These are phyloP conservation scores for Strigamia transsilvanica DNA, from an alignment of 2,888 invertebrate genomes.

Conservation along the genomic window DNA sequence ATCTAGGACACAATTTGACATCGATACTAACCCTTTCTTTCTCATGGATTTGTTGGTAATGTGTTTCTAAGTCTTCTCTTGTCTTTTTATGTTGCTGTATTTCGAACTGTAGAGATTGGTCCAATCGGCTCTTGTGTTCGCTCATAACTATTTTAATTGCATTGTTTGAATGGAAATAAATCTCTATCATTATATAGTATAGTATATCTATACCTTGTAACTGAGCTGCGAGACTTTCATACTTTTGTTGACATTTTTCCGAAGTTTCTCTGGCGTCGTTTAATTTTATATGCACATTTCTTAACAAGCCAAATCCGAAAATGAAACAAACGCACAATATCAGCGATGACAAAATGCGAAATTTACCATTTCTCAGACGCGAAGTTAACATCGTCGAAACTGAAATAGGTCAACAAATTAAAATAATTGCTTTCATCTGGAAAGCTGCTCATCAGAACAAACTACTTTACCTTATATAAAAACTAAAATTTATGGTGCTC, in stretches of 20 bases:
- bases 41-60: slow-evolving; percentile 24
- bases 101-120: slow-evolving; percentile 52
- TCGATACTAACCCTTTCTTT: background rate
- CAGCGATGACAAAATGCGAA: background rate
- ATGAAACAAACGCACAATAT: background rate
- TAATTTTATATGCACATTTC: slow-evolving; percentile 49
- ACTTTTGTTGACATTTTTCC: slow-evolving; percentile 53
- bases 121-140: slow-evolving; percentile 53
- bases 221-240: slow-evolving; percentile 53
- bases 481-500: background rate
- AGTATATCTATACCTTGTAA: slow-evolving; percentile 40
- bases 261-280: background rate
- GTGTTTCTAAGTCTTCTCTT: slow-evolving; percentile 39
- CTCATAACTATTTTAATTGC: slow-evolving; percentile 40
- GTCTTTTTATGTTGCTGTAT: slow-evolving; percentile 52
- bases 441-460: background rate
- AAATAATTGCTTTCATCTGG: background rate
- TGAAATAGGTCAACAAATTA: background rate
- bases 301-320: background rate
- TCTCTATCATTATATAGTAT: background rate
- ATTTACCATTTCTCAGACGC: slow-evolving; percentile 44
- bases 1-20: too few relatives aligned
- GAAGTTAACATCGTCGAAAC: slow-evolving; percentile 18
- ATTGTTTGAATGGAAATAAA: background rate
- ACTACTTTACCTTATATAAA: background rate